Percentiles rank a stretch among this genome's conserved stretches.
phyloP scores from a whole-genome alignment of 2,113 vertebrate genomes.

The Sylvietta virens region DNA sequence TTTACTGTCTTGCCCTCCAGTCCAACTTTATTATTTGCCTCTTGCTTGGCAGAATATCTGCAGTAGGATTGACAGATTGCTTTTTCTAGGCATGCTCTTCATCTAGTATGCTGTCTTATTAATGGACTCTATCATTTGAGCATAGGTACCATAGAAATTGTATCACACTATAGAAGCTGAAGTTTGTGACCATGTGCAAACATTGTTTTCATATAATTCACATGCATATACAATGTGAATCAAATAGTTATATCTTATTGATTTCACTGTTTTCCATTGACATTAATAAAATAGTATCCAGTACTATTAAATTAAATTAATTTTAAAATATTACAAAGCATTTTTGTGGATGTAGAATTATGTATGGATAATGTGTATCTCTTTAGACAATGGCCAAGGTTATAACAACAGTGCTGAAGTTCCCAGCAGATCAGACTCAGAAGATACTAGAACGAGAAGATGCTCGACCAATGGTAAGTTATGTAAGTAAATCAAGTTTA shows the following conservation, averaged over 20 bases:
- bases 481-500: not conserved
- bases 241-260: constrained; percentile 13
- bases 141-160: not conserved
- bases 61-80: not conserved
- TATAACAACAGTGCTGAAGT: constrained; percentile 94
- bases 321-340: not conserved
- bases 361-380: not conserved
- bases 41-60: not conserved
- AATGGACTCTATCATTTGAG: not conserved
- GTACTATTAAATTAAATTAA: not conserved
- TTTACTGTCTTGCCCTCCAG: not conserved
- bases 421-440: constrained; percentile 90
- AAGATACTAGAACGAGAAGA: constrained; percentile 95
- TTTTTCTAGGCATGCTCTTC: not conserved
- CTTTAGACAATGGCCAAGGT: constrained; percentile 98
- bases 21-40: not conserved
- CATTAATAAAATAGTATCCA: not conserved
- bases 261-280: constrained; percentile 38
- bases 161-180: not conserved
- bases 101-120: not conserved
- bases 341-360: not conserved
- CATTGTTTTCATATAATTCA: not conserved
- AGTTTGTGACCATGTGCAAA: not conserved
- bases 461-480: constrained; percentile 81
- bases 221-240: not conserved